phyloP scores from a whole-genome alignment of 2,113 vertebrate species.

The Cromileptes altivelis region DNA sequence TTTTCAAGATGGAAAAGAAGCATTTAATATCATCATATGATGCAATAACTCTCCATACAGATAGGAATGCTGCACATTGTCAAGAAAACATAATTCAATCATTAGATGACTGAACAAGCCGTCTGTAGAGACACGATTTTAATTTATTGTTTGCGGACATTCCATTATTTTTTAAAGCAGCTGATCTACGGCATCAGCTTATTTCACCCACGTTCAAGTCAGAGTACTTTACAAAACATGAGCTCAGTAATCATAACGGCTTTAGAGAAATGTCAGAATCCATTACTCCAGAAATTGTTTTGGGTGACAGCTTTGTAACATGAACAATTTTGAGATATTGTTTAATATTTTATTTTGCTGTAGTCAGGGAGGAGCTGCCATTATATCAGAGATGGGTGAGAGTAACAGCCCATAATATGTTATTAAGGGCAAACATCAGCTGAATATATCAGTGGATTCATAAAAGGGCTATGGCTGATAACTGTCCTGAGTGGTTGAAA shows the following conservation, averaged over 20 bases:
- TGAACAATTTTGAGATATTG: not conserved
- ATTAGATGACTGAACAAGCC: not conserved
- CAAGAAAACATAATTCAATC: not conserved
- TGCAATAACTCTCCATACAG: not conserved
- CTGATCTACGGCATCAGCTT: not conserved
- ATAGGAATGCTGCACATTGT: not conserved
- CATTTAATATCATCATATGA: not conserved
- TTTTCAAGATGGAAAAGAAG: too few relatives aligned
- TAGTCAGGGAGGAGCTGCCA: not conserved
- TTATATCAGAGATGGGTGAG: not conserved
- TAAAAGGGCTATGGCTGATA: not conserved
- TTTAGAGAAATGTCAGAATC: not conserved
- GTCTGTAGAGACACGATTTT: not conserved
- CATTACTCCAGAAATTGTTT: not conserved
- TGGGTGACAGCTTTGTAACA: not conserved
- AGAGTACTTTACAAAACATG: not conserved
- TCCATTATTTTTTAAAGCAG: not conserved
- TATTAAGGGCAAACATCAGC: not conserved
- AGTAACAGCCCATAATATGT: too few relatives aligned
- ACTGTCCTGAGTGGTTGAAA: not conserved
- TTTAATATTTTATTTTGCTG: conserved; percentile 2
- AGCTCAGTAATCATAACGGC: not conserved
- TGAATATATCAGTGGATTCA: not conserved
- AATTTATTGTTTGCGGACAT: not conserved
- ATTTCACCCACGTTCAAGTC: not conserved